Conservation (phyloP, 2,797 vertebrate species). For the Microtus californicus region DNA sequence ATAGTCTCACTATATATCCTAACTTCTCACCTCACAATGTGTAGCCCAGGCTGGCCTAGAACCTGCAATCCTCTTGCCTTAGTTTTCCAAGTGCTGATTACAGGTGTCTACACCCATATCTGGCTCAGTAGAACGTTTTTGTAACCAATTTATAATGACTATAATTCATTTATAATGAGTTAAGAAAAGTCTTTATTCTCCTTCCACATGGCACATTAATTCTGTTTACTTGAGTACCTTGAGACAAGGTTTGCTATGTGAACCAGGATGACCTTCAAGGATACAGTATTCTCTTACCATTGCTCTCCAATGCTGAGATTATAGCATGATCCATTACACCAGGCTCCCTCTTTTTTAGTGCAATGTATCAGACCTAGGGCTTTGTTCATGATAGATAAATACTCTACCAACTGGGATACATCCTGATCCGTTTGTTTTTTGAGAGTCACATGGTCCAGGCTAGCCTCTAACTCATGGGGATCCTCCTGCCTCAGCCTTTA, state of each 20-base stretch:
- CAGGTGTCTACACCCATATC: neutral
- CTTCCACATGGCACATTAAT: neutral
- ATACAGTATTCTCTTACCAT: neutral
- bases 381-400: neutral
- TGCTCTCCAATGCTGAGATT: neutral
- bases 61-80: neutral
- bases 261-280: neutral
- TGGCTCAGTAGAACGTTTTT: slow-evolving; percentile 17
- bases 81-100: neutral
- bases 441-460: neutral
- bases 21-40: neutral
- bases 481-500: neutral
- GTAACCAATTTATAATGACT: neutral
- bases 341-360: neutral
- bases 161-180: neutral
- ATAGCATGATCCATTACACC: no score
- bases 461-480: neutral
- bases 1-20: neutral
- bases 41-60: neutral
- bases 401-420: neutral
- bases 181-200: slow-evolving; percentile 40
- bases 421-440: neutral
- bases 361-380: neutral
- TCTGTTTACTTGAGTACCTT: neutral
- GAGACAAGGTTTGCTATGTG: neutral